Conservation (phyloP, 2,113 vertebrate species). For the Periophthalmus modestus region DNA sequence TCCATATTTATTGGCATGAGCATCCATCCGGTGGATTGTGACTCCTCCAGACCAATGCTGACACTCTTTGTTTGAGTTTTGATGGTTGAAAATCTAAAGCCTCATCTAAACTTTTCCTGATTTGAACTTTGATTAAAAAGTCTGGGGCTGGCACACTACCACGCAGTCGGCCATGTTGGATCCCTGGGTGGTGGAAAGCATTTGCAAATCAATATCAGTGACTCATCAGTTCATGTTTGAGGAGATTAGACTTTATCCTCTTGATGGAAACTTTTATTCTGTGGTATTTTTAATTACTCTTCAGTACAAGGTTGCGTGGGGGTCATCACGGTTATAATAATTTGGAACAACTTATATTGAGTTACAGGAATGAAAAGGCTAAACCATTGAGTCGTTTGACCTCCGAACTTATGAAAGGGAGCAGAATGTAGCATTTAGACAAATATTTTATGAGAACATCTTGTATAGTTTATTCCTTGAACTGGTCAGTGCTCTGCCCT, state of each 20-base stretch:
- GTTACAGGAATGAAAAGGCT: no score
- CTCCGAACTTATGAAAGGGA: background rate
- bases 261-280: slow-evolving; percentile 24
- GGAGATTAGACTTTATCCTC: slow-evolving; percentile 28
- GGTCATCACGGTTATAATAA: background rate
- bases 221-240: slow-evolving; percentile 29
- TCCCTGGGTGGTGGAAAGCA: slow-evolving; percentile 36
- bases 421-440: background rate
- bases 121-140: slow-evolving; percentile 6
- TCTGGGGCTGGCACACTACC: slow-evolving; percentile 13
- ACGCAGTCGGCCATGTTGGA: slow-evolving; percentile 15
- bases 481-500: no score
- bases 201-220: slow-evolving; percentile 42
- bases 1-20: background rate
- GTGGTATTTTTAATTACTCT: slow-evolving; percentile 34
- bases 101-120: background rate
- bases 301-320: slow-evolving; percentile 13
- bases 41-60: background rate
- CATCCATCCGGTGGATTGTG: background rate
- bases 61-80: background rate
- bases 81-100: background rate
- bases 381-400: background rate
- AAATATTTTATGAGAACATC: background rate
- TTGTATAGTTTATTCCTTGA: background rate
- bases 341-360: background rate